Evolutionary conservation across 2,113 vertebrate genomes (phyloP).

Genomic region (Murina feae): DNA sequence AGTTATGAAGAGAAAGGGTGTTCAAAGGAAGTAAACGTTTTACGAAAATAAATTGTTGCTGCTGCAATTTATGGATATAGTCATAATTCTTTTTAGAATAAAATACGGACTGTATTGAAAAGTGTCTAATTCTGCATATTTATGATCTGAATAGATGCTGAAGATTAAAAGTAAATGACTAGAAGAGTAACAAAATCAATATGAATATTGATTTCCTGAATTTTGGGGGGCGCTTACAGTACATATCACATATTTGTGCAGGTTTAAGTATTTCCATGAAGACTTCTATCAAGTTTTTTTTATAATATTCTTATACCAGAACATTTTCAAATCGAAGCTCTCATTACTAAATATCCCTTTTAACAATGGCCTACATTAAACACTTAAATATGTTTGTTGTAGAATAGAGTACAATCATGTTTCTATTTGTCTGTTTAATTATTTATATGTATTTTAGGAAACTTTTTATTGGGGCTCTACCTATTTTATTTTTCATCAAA

Average conservation of each 20-base stretch:
- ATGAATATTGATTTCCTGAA: not conserved
- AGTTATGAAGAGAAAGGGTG: not conserved
- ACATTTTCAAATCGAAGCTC: not conserved
- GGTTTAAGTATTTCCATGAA: not conserved
- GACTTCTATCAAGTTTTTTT: not conserved
- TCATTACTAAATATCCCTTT: not conserved
- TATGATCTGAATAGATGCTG: not conserved
- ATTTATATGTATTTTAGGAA: not conserved
- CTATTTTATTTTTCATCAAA: not conserved
- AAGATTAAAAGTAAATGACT: slow-evolving; percentile 1
- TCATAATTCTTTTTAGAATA: not conserved
- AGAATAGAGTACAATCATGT: not conserved
- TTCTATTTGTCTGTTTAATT: not conserved
- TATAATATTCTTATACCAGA: not conserved
- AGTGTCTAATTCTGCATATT: not conserved
- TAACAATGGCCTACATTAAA: not conserved
- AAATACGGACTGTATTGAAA: not conserved
- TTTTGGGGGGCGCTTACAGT: not conserved
- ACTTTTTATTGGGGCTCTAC: not conserved
- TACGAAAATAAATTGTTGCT: not conserved
- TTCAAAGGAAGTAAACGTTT: not conserved
- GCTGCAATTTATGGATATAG: not conserved
- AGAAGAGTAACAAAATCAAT: slow-evolving; percentile 32
- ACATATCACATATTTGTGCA: slow-evolving; percentile 26
- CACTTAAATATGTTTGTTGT: not conserved